These are phyloP conservation scores for Zaprionus taronus DNA, from an alignment of 1,140 invertebrate species.

Conservation along the genomic window DNA sequence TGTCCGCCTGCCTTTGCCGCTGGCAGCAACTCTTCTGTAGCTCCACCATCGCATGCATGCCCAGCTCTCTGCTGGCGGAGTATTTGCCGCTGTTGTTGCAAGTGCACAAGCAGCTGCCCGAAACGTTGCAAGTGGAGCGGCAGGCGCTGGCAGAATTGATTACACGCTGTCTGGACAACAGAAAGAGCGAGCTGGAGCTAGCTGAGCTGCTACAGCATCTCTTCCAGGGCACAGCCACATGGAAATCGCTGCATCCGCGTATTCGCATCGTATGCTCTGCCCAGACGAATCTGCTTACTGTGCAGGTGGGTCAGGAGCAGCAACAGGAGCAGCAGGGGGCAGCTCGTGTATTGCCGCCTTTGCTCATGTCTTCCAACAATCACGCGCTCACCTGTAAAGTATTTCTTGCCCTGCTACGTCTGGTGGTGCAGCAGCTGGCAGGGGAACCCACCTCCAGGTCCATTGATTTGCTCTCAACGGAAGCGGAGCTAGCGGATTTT, in stretches of 20 bases:
- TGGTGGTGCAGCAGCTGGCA: conserved; percentile 43
- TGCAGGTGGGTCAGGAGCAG: conserved; percentile 49
- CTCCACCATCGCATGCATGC: conserved; percentile 67
- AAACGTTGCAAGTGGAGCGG: conserved; percentile 12
- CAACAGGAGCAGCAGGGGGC: conserved; percentile 7
- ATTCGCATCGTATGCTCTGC: conserved; percentile 30
- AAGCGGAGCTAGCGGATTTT: conserved; percentile 67
- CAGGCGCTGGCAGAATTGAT: conserved; percentile 42
- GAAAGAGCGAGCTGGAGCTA: conserved; percentile 48
- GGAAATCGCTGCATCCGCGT: conserved; percentile 52
- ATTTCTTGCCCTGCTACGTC: conserved; percentile 58
- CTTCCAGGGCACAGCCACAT: conserved; percentile 29
- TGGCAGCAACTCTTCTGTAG: conserved; percentile 68
- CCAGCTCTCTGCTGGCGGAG: conserved; percentile 56
- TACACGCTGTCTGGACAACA: conserved; percentile 67
- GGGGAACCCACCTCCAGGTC: not conserved
- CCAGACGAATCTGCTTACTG: conserved; percentile 4
- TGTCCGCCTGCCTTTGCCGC: conserved; percentile 34
- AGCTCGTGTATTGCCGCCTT: conserved; percentile 30
- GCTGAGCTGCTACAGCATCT: conserved; percentile 32
- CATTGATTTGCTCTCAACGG: conserved; percentile 59
- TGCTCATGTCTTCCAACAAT: conserved; percentile 54
- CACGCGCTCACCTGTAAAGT: conserved; percentile 65
- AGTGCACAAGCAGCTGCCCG: conserved; percentile 49
- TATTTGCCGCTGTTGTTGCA: conserved; percentile 68